Base-by-base conservation (phyloP, 2,888 invertebrate genomes). In the Emmelina monodactyla region DNA sequence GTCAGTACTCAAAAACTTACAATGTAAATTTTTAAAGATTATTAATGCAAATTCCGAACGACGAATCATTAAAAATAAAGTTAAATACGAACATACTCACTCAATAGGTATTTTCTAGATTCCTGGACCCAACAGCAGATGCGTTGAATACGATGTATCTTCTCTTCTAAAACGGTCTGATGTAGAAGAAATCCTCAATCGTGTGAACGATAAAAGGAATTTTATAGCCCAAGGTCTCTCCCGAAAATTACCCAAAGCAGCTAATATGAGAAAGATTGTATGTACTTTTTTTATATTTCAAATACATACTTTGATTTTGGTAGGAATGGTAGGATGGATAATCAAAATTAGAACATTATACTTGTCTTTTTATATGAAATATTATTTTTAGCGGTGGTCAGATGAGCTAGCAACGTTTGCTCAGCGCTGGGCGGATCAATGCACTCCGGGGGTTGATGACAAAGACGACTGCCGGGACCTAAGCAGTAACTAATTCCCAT, bases 231-330 rank as follows among this genome's bases (percentile, higher is more conserved):
- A 50, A 41, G 73, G 75, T 2, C 41, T 51, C 10, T 58, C 67
- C 2, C 61, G 51, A 37, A 49, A 51, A 15, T 47, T 73, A 11
- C 71, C 75, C 1, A 53, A 55, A 30, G 75, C 73, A 10, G 73
- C 73, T 12, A 71, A 79, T 43, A 78, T 79, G 75, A 67, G 56
- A 34, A 69, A 66, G 62, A 50, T 76, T 37, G 76, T 79, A 43
- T 53, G 64, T 22, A 12, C 5, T 19, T 19, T 19, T n/a, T n/a
- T n/a, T n/a, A n/a, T n/a, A n/a, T n/a, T n/a, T n/a, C n/a, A n/a
- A n/a, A n/a, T n/a, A n/a, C n/a, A n/a, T n/a, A n/a, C n/a, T n/a
- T n/a, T n/a, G n/a, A n/a, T n/a, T n/a, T n/a, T n/a, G n/a, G n/a
- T n/a, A n/a, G n/a, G n/a, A n/a, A n/a, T n/a, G n/a, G n/a, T n/a